phyloP scores from a whole-genome alignment of 1,140 invertebrate species.

The Schlechtendalia chinensis region DNA sequence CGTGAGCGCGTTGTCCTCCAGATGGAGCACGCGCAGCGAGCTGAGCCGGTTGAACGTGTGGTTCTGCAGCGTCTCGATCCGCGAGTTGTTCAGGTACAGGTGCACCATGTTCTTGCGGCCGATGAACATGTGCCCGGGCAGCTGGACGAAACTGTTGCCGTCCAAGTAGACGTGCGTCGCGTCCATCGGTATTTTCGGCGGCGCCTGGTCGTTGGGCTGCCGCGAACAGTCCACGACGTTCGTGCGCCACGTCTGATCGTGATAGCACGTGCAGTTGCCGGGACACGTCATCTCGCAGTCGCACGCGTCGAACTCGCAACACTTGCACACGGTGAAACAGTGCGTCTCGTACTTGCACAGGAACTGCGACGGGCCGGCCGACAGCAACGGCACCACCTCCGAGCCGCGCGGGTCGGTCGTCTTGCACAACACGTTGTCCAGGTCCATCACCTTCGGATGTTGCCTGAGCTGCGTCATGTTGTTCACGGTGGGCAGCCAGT shows the following conservation, averaged over 20 bases:
- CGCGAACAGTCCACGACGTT: constrained; percentile 89
- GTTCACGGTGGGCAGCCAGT: constrained; percentile 84
- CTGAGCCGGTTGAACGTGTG: constrained; percentile 87
- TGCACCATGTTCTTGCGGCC: constrained; percentile 84
- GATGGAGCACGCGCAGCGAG: constrained; percentile 75
- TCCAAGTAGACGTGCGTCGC: constrained; percentile 88
- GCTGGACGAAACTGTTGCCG: constrained; percentile 78
- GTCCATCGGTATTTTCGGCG: constrained; percentile 86
- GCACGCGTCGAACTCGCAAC: constrained; percentile 91
- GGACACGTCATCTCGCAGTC: constrained; percentile 95
- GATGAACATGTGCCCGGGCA: constrained; percentile 87
- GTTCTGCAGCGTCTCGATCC: constrained; percentile 83
- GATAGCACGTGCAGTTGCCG: constrained; percentile 85
- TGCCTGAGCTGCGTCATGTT: constrained; percentile 76
- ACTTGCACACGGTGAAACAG: constrained; percentile 89
- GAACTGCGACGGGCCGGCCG: constrained; percentile 73
- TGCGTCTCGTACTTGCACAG: constrained; percentile 88
- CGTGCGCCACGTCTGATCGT: constrained; percentile 87
- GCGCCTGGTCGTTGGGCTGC: constrained; percentile 72
- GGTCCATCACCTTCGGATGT: constrained; percentile 81
- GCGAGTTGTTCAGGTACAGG: constrained; percentile 81
- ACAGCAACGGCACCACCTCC: constrained; percentile 66
- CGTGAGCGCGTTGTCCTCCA: constrained; percentile 79
- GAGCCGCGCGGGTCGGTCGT: constrained; percentile 72
- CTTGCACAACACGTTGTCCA: constrained; percentile 80